Conservation (phyloP, 1,140 invertebrate genomes). For the Steinernema feltiae region DNA sequence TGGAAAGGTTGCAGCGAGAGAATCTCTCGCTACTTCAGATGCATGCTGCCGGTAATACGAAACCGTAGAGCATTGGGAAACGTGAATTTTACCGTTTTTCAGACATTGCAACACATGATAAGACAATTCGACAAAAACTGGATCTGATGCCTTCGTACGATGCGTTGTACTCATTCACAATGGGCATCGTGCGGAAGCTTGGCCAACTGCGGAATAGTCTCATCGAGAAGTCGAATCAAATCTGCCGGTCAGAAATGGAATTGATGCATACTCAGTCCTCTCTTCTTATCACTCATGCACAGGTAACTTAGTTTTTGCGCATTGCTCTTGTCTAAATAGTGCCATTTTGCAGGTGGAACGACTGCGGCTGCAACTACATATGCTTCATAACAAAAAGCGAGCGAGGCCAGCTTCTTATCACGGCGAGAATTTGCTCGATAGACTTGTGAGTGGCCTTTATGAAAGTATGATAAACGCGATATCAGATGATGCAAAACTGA, state of each 20-base stretch:
- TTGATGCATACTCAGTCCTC: constrained; percentile 3
- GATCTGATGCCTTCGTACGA: constrained; percentile 30
- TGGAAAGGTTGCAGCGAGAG: constrained; percentile 32
- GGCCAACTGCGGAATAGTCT: not conserved
- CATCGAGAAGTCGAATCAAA: constrained; percentile 4
- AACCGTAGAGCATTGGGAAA: not conserved
- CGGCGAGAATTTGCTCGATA: constrained; percentile 13
- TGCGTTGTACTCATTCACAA: constrained; percentile 27
- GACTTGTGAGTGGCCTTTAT: constrained; percentile 24
- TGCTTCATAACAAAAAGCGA: constrained; percentile 8
- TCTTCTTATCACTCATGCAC: not conserved
- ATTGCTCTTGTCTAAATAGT: not conserved
- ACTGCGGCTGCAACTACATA: constrained; percentile 21
- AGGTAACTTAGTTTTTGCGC: not conserved
- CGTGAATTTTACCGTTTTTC: not conserved
- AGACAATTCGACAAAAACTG: constrained; percentile 18
- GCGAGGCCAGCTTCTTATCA: constrained; percentile 23
- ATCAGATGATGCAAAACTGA: too few species aligned
- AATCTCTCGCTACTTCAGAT: constrained; percentile 30
- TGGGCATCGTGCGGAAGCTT: constrained; percentile 20
- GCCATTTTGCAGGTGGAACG: constrained; percentile 6
- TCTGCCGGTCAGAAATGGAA: constrained; percentile 14
- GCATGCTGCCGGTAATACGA: constrained; percentile 7
- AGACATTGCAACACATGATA: constrained; percentile 17
- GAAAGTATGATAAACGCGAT: too few species aligned